Percentiles rank a stretch among this genome's conserved stretches.
Conservation (phyloP, 2,888 invertebrate species). For the Drosophila robusta region DNA sequence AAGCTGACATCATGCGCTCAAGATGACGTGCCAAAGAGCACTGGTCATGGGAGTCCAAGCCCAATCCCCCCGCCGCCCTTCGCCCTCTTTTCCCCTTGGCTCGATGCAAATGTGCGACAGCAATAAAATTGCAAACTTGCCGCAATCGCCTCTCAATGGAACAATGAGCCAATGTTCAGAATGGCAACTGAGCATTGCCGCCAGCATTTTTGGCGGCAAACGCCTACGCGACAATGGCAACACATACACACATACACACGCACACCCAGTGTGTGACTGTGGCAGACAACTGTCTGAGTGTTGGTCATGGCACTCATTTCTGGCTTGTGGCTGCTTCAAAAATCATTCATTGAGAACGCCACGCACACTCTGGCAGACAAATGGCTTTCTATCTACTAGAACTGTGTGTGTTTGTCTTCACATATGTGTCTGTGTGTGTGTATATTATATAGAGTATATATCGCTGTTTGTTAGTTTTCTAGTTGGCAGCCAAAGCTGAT, state of each 20-base stretch:
- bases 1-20: constrained; percentile 56
- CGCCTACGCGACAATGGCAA: constrained; percentile 63
- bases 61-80: background rate
- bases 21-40: constrained; percentile 48
- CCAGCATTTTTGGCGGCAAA: constrained; percentile 75
- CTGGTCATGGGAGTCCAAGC: constrained; percentile 12
- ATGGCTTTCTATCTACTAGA: constrained; percentile 34
- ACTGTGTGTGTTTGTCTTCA: background rate
- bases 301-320: constrained; percentile 39
- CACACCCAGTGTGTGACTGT: constrained; percentile 14
- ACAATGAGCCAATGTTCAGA: constrained; percentile 54
- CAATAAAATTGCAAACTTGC: constrained; percentile 64
- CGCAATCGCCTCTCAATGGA: constrained; percentile 65
- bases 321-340: constrained; percentile 71
- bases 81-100: constrained; percentile 2
- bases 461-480: constrained; percentile 56
- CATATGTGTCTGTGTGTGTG: constrained; percentile 6
- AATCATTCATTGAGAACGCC: constrained; percentile 76
- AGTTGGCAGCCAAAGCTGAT: constrained; percentile 70
- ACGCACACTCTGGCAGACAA: constrained; percentile 38
- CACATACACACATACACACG: constrained; percentile 14
- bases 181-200: constrained; percentile 52
- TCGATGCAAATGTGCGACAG: constrained; percentile 60
- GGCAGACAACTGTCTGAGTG: constrained; percentile 33
- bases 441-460: constrained; percentile 36